Conservation (phyloP, 2,888 invertebrate species). For the Mesoligia furuncula region DNA sequence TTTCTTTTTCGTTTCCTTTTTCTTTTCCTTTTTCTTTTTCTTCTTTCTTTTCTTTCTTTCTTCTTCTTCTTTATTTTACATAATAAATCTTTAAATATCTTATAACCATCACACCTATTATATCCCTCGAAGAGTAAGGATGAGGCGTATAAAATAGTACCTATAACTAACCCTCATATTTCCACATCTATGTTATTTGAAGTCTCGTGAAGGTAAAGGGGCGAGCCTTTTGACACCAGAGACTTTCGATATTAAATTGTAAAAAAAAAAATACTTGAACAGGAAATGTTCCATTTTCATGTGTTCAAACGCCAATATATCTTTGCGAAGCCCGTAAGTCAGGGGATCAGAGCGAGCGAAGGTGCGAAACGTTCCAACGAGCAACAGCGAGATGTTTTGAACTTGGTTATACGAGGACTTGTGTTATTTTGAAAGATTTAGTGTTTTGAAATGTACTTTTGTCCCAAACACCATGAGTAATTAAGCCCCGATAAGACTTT, state of each 20-base stretch:
- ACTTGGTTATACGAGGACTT: constrained; percentile 19
- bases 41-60: too few relatives aligned
- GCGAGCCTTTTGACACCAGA: neutral
- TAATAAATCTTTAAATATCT: neutral
- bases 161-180: neutral
- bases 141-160: neutral
- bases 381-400: constrained; percentile 29
- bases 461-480: neutral
- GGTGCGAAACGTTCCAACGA: constrained; percentile 20
- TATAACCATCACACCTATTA: too few relatives aligned
- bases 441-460: neutral
- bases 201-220: neutral
- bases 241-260: neutral
- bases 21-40: too few relatives aligned
- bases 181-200: neutral
- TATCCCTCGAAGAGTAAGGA: neutral
- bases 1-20: too few relatives aligned
- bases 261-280: too few relatives aligned
- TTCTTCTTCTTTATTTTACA: too few relatives aligned
- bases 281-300: constrained; percentile 16
- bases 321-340: constrained; percentile 30
- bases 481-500: neutral
- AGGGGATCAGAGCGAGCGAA: constrained; percentile 14
- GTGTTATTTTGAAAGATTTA: constrained; percentile 21
- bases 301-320: constrained; percentile 39